Percentiles rank a stretch among this genome's conserved stretches.
Conservation (phyloP, 2,113 vertebrate species). For the Mus spicilegus region DNA sequence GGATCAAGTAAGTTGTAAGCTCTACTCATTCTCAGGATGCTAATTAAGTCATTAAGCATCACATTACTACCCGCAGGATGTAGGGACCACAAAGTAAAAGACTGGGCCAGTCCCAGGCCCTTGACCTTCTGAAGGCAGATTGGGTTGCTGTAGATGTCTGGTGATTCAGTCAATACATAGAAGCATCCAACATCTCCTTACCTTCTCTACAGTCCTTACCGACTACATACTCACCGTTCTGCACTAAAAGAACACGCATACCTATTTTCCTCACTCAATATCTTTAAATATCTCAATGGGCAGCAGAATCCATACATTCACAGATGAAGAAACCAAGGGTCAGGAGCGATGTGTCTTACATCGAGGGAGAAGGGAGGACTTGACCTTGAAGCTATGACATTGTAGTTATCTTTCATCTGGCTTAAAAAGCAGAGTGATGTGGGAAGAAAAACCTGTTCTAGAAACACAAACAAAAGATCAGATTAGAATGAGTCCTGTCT, state of each 20-base stretch:
- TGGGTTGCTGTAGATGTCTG: background rate
- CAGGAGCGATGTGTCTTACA: background rate
- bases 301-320: background rate
- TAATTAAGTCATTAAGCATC: background rate
- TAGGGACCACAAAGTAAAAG: background rate
- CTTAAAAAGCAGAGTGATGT: background rate
- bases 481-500: background rate
- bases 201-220: background rate
- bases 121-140: background rate
- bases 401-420: background rate
- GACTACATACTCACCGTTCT: background rate
- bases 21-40: slow-evolving; percentile 18
- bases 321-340: slow-evolving; percentile 25
- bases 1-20: slow-evolving; percentile 91
- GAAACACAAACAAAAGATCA: background rate
- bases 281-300: background rate
- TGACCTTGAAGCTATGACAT: background rate
- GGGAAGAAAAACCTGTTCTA: background rate
- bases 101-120: background rate
- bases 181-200: background rate
- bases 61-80: background rate
- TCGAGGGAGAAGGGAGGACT: background rate
- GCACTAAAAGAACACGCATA: background rate
- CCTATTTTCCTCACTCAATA: background rate
- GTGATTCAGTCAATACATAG: background rate